A percentile compares a stretch with the other conserved stretches of the same genome.
Conservation (phyloP, 2,113 vertebrate species). For the Agelaius tricolor region DNA sequence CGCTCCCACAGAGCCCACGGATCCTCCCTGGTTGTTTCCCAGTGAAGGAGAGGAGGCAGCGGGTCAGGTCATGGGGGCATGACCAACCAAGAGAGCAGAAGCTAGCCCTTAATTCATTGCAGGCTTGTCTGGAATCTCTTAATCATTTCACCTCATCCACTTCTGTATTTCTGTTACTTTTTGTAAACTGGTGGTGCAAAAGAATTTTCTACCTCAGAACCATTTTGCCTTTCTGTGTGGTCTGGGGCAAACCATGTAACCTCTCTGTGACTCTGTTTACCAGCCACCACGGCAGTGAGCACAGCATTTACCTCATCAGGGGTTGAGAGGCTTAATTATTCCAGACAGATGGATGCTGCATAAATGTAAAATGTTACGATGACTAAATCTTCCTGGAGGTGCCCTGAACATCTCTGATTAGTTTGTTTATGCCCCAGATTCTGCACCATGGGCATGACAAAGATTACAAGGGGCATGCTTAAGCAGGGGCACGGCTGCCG, state of each 20-base stretch:
- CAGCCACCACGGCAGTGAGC: not conserved
- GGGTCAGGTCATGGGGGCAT: not conserved
- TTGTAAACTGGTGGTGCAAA: not conserved
- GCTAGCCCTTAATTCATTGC: not conserved
- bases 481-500: constrained; percentile 24
- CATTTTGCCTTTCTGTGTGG: constrained; percentile 3
- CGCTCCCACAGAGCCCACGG: accelerated
- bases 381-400: constrained; percentile 64
- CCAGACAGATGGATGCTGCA: constrained; percentile 47
- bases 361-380: not conserved
- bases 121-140: not conserved
- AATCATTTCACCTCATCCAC: not conserved
- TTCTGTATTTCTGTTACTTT: not conserved
- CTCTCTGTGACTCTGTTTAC: constrained; percentile 38
- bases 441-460: constrained; percentile 55
- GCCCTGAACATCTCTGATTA: constrained; percentile 31
- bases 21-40: not conserved
- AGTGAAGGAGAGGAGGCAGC: not conserved
- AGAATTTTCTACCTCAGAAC: not conserved
- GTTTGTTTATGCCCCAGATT: constrained; percentile 59
- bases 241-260: constrained; percentile 3
- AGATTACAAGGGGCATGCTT: constrained; percentile 58
- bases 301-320: not conserved
- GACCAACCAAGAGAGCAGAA: not conserved
- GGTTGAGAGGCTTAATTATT: constrained; percentile 27